Evolutionary conservation across 2,888 invertebrate species (phyloP).

Genomic region (Athripsodes cinereus): DNA sequence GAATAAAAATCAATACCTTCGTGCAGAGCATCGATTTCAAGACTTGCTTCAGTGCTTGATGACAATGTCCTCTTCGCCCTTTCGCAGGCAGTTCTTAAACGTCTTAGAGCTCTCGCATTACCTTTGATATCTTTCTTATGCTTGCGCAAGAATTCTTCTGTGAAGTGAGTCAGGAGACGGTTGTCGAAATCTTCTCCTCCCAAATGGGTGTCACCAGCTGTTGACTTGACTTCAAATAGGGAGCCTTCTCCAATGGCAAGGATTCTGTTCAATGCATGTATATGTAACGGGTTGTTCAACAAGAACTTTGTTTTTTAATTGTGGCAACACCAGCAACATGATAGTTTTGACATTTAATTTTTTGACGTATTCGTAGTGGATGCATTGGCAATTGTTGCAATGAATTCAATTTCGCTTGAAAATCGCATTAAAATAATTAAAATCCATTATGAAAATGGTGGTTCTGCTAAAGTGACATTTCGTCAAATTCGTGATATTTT

Average conservation of each 20-base stretch:
- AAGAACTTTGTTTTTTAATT: no score
- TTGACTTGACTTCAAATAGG: conserved; percentile 92
- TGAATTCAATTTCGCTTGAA: no score
- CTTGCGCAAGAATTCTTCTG: conserved; percentile 86
- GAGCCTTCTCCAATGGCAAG: conserved; percentile 90
- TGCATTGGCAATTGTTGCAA: no score
- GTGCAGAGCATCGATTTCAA: conserved; percentile 92
- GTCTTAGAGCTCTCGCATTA: conserved; percentile 86
- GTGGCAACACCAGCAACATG: no score
- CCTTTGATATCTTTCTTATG: conserved; percentile 83
- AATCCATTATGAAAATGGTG: no score
- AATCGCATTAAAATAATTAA: no score
- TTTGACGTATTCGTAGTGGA: no score
- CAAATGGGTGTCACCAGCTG: conserved; percentile 92
- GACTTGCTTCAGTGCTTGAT: conserved; percentile 82
- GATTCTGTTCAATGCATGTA: no score
- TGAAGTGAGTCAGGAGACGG: conserved; percentile 83
- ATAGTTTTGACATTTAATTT: no score
- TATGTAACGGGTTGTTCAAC: no score
- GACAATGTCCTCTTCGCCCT: conserved; percentile 82
- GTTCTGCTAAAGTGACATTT: no score
- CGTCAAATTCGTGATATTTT: no score
- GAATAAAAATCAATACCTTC: conserved; percentile 97
- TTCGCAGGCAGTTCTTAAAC: conserved; percentile 89
- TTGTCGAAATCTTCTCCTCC: conserved; percentile 94